phyloP scores from a whole-genome alignment of 2,888 invertebrate genomes.

The Petrolisthes cinctipes region DNA sequence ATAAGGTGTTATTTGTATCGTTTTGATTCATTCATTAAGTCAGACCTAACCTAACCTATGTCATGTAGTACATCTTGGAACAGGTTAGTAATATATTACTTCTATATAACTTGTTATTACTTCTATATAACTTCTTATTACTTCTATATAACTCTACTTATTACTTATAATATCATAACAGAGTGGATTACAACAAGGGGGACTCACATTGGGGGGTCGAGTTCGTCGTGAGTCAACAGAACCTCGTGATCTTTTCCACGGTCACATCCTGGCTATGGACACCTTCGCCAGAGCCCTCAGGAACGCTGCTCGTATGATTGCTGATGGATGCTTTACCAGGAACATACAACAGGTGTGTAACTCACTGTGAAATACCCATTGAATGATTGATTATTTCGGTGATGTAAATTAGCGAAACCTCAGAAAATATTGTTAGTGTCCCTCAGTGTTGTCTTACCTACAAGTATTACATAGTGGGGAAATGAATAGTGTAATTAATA shows the following conservation, averaged over 20 bases:
- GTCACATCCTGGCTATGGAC: slow-evolving; percentile 64
- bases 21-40: too few relatives aligned
- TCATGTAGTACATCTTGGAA: slow-evolving; percentile 64
- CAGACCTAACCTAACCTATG: slow-evolving; percentile 57
- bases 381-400: too few relatives aligned
- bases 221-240: slow-evolving; percentile 58
- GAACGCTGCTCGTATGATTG: slow-evolving; percentile 53
- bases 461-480: too few relatives aligned
- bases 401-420: too few relatives aligned
- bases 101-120: neutral
- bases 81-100: slow-evolving; percentile 44
- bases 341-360: slow-evolving; percentile 51
- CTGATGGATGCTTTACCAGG: slow-evolving; percentile 58
- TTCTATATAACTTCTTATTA: neutral
- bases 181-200: slow-evolving; percentile 61
- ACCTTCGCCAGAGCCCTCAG: slow-evolving; percentile 62
- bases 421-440: too few relatives aligned
- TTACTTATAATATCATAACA: neutral
- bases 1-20: too few relatives aligned
- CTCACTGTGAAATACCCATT: too few relatives aligned
- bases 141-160: neutral
- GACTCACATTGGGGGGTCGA: slow-evolving; percentile 56
- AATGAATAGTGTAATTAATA: too few relatives aligned
- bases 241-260: slow-evolving; percentile 60
- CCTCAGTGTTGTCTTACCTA: too few relatives aligned